Base-by-base conservation (phyloP, 2,113 vertebrate genomes). In the Syrrhaptes paradoxus region DNA sequence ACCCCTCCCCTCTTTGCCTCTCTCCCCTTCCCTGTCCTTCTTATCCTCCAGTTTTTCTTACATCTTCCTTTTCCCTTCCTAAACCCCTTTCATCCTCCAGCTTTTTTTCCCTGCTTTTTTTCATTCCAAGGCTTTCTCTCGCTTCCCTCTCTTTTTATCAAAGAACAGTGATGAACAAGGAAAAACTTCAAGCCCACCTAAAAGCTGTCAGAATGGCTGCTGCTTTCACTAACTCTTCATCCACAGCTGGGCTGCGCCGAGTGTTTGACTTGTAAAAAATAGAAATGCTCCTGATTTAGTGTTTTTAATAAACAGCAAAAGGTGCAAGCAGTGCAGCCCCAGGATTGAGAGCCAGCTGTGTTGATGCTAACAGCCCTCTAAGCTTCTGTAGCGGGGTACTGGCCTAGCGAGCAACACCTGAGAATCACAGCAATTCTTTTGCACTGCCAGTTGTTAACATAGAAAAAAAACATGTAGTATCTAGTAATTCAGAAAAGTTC, bases 291-390 rank as follows among this genome's bases (percentile, higher is more conserved):
- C 97, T 98, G 97, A 97, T 97, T 98, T 98, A 97, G 96, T 96
- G 96, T 92, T 98, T 98, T 98, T 98, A 98, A 98, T 98, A 97
- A 98, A 96, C 87, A 97, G 95, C 49, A 43, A 71, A 95, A 97
- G 91, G 95, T 19, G 8, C 97, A 97, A 95, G 90, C 90, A 89
- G 96, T 12, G 77, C 87, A 95, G 89, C 82, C 57, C 3, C 96
- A 95, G 85, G 82, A 94, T 80, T 90, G 92, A 93, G 91, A 82
- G 88, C 91, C 97, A 98, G 96, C 97, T 97, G 96, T 94, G 95
- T 94, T 95, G 96, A 94, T 93, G 95, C 92, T 75, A 82, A 93
- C 87, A 81, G 67, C 83, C 91, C 62, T 75, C 52, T 87, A 95
- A 96, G 94, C 91, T 96, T 93, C 59, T 87, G 94, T 88, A 76